phyloP scores from a whole-genome alignment of 2,888 invertebrate species.

The Agrochola macilenta region DNA sequence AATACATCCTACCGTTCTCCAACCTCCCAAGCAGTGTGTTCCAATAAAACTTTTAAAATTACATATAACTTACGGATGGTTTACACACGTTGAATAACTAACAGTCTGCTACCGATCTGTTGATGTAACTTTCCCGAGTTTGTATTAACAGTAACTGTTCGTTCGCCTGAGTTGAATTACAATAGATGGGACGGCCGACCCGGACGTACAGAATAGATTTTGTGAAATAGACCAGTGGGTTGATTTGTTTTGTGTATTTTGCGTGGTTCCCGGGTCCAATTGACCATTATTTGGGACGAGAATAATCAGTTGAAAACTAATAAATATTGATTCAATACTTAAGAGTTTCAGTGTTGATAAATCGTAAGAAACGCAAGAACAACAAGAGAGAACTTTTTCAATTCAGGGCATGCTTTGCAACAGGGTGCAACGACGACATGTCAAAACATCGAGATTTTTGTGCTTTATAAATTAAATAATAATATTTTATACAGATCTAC shows the following conservation, averaged over 20 bases:
- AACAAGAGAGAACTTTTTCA: too few species aligned
- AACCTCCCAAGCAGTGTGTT: slow-evolving; percentile 2
- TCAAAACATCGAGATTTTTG: too few species aligned
- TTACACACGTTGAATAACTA: slow-evolving; percentile 55
- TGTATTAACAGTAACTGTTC: slow-evolving; percentile 27
- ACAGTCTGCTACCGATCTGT: slow-evolving; percentile 38
- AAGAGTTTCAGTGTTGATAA: neutral
- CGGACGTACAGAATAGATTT: slow-evolving; percentile 11
- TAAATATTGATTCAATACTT: too few species aligned
- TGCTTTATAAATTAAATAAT: too few species aligned
- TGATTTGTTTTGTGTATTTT: slow-evolving; percentile 24
- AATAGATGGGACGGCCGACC: slow-evolving; percentile 1
- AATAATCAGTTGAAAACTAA: neutral
- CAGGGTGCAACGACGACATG: too few species aligned
- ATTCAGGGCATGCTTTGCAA: too few species aligned
- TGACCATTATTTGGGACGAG: neutral
- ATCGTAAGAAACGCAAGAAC: too few species aligned
- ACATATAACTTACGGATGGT: slow-evolving; percentile 49
- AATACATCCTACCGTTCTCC: neutral
- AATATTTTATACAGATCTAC: too few species aligned
- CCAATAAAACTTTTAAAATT: slow-evolving; percentile 49
- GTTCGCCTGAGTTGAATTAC: slow-evolving; percentile 18
- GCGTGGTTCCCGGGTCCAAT: neutral
- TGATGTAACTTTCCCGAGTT: slow-evolving; percentile 36
- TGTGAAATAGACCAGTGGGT: neutral